These are phyloP conservation scores for Parnassius orleans DNA, from an alignment of 2,888 invertebrate species.

Conservation along the genomic window DNA sequence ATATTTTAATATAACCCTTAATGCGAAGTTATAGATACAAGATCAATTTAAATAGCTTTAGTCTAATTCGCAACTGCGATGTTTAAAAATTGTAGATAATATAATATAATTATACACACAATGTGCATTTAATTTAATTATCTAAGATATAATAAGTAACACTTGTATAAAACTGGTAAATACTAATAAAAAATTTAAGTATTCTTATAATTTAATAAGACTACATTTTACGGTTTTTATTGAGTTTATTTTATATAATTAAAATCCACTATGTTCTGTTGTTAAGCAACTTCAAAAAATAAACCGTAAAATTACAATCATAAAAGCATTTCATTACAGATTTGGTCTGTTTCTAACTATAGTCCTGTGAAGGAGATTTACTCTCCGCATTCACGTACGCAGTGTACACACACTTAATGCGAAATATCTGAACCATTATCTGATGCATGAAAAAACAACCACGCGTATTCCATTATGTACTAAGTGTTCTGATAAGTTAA, in stretches of 20 bases:
- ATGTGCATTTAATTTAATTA: too few species aligned
- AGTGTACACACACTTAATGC: conserved; percentile 10
- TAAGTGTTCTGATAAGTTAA: conserved; percentile 25
- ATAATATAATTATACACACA: too few species aligned
- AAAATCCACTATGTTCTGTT: too few species aligned
- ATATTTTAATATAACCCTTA: conserved; percentile 9
- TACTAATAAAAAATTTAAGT: too few species aligned
- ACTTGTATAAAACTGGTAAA: too few species aligned
- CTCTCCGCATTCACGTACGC: conserved; percentile 10
- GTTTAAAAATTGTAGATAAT: conserved; percentile 5
- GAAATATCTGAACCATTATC: conserved; percentile 19
- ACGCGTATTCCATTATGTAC: conserved; percentile 21
- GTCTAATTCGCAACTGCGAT: conserved; percentile 4
- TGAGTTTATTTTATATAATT: too few species aligned
- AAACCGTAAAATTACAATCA: too few species aligned
- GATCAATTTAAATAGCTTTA: neutral
- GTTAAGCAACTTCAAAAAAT: too few species aligned
- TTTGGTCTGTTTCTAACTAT: conserved; percentile 9
- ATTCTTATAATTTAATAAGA: too few species aligned
- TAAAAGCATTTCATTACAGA: neutral
- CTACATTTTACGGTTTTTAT: too few species aligned
- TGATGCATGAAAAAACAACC: conserved; percentile 25
- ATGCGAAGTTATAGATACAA: neutral
- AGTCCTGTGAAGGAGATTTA: conserved; percentile 1
- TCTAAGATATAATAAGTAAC: too few species aligned